Percentiles rank a stretch among this genome's conserved stretches.
phyloP scores from a whole-genome alignment of 2,113 vertebrate genomes.

The Bucco capensis region DNA sequence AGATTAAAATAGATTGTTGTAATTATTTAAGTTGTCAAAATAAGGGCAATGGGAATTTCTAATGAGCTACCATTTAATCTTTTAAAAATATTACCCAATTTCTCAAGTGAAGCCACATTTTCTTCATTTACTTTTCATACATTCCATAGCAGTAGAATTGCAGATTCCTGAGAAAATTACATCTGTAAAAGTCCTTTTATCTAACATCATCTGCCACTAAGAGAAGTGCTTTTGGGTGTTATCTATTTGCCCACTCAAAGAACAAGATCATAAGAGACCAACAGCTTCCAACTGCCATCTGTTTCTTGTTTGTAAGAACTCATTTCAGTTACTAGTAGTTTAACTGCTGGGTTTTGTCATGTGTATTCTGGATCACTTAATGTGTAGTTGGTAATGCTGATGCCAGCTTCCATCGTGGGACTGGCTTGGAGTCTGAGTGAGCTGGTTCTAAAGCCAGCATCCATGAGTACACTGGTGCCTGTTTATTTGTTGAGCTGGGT shows the following conservation, averaged over 20 bases:
- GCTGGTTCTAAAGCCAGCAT: neutral
- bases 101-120: neutral
- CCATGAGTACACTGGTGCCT: neutral
- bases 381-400: neutral
- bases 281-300: neutral
- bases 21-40: neutral
- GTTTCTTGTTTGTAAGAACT: neutral
- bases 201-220: neutral
- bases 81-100: neutral
- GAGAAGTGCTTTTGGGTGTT: neutral
- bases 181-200: neutral
- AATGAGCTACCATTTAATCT: neutral
- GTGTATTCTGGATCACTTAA: neutral
- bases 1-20: neutral
- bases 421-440: neutral
- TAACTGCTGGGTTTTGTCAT: neutral
- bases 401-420: accelerated
- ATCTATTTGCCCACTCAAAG: neutral
- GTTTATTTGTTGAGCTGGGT: neutral
- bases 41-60: neutral
- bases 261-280: neutral
- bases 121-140: neutral
- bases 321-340: neutral
- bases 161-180: neutral
- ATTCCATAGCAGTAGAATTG: neutral